Evolutionary conservation across 2,113 vertebrate genomes (phyloP).

Genomic region (Megaleporinus macrocephalus): DNA sequence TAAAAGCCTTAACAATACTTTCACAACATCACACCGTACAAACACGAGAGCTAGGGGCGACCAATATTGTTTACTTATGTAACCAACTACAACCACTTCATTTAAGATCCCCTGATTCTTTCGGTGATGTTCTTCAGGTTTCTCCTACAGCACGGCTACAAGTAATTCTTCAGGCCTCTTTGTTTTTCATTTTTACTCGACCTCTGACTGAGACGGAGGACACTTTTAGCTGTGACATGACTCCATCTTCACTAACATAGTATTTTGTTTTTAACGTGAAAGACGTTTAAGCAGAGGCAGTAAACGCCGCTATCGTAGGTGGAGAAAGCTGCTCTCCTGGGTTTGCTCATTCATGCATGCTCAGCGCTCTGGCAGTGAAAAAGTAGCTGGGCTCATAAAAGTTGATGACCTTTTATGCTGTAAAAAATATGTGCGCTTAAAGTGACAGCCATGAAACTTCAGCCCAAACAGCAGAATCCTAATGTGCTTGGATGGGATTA

Average conservation of each 20-base stretch:
- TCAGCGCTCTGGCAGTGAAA: slow-evolving; percentile 12
- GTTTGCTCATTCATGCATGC: slow-evolving; percentile 31
- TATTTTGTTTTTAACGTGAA: not conserved
- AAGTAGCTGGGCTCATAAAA: slow-evolving; percentile 39
- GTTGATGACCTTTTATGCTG: slow-evolving; percentile 47
- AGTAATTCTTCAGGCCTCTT: not conserved
- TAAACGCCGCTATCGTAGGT: not conserved
- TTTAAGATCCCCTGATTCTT: too few relatives aligned
- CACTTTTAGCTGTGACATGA: slow-evolving; percentile 12
- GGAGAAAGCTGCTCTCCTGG: not conserved
- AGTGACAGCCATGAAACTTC: slow-evolving; percentile 46
- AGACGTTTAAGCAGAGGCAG: slow-evolving; percentile 28
- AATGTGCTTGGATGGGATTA: slow-evolving; percentile 32
- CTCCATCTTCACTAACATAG: not conserved
- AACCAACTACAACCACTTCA: too few relatives aligned
- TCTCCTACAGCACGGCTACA: not conserved
- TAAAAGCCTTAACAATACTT: too few relatives aligned
- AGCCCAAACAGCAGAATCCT: slow-evolving; percentile 21
- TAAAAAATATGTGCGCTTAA: slow-evolving; percentile 40
- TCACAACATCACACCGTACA: too few relatives aligned
- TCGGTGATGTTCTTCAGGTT: not conserved
- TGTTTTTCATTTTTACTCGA: not conserved
- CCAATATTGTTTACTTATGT: too few relatives aligned
- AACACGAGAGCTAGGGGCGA: too few relatives aligned
- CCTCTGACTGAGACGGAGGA: not conserved